These are phyloP conservation scores for Hypotaenidia philippensis DNA, from an alignment of 2,797 vertebrate genomes.

Conservation along the genomic window DNA sequence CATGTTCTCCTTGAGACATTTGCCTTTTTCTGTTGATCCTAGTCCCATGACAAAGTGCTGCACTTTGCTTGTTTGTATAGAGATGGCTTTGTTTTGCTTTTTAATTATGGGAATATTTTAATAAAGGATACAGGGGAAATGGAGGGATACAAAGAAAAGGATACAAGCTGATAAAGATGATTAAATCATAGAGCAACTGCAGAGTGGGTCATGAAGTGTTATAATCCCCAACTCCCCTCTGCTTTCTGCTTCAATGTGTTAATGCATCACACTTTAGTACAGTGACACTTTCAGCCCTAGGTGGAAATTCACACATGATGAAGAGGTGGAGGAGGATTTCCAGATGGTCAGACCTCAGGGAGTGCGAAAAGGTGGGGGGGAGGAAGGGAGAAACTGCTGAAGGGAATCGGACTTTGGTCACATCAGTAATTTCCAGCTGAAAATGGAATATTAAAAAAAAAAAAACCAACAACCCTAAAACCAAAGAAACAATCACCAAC, in stretches of 20 bases:
- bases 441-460: constrained; percentile 56
- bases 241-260: constrained; percentile 77
- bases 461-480: not conserved
- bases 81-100: not conserved
- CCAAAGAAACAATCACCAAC: not conserved
- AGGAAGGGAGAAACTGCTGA: constrained; percentile 71
- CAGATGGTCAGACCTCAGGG: constrained; percentile 77
- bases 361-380: constrained; percentile 74
- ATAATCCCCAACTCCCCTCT: constrained; percentile 77
- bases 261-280: constrained; percentile 78
- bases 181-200: constrained; percentile 68
- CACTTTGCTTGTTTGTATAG: not conserved
- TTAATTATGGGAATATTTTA: constrained; percentile 42
- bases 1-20: not conserved
- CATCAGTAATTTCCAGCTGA: constrained; percentile 77
- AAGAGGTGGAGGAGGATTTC: constrained; percentile 78
- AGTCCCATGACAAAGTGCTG: not conserved
- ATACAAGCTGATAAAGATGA: constrained; percentile 76
- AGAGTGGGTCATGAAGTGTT: constrained; percentile 73
- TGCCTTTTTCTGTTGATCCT: constrained; percentile 9
- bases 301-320: constrained; percentile 79
- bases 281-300: constrained; percentile 77
- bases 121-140: constrained; percentile 29
- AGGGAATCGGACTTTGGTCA: constrained; percentile 71
- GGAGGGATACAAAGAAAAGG: constrained; percentile 50